Conservation (phyloP, 1,140 invertebrate species). For the Popillia japonica region DNA sequence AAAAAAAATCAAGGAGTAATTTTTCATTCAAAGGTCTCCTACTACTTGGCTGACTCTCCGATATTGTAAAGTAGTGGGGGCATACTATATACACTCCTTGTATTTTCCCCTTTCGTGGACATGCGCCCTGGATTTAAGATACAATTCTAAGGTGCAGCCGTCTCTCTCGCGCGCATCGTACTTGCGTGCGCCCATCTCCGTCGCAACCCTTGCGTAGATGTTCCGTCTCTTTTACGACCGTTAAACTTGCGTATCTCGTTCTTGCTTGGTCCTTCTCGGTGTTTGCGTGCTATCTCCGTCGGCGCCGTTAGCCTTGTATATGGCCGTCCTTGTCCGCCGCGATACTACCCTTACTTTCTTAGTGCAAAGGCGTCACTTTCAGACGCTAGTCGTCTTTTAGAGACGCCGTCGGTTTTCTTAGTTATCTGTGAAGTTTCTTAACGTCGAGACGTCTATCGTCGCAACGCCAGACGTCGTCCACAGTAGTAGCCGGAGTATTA, state of each 20-base stretch:
- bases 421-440: constrained; percentile 55
- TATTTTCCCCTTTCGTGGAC: background rate
- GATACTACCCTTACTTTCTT: constrained; percentile 58
- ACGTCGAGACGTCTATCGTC: constrained; percentile 50
- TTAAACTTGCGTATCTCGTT: constrained; percentile 52
- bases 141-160: constrained; percentile 56
- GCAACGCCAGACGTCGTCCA: background rate
- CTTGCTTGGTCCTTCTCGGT: constrained; percentile 52
- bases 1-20: background rate
- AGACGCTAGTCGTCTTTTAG: constrained; percentile 59
- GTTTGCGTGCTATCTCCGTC: constrained; percentile 51
- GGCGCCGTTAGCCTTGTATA: constrained; percentile 52
- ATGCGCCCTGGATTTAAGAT: constrained; percentile 52
- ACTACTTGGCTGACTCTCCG: background rate
- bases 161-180: constrained; percentile 50
- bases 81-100: background rate
- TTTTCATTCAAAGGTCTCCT: constrained; percentile 1
- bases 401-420: constrained; percentile 58
- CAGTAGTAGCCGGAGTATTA: background rate
- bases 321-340: constrained; percentile 47
- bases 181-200: constrained; percentile 51
- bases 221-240: constrained; percentile 49
- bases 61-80: background rate
- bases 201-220: constrained; percentile 50
- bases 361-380: constrained; percentile 59